A percentile compares a stretch with the other conserved stretches of the same genome.
These are phyloP conservation scores for Nephrotoma guestfalica DNA, from an alignment of 2,888 invertebrate species.

Conservation along the genomic window DNA sequence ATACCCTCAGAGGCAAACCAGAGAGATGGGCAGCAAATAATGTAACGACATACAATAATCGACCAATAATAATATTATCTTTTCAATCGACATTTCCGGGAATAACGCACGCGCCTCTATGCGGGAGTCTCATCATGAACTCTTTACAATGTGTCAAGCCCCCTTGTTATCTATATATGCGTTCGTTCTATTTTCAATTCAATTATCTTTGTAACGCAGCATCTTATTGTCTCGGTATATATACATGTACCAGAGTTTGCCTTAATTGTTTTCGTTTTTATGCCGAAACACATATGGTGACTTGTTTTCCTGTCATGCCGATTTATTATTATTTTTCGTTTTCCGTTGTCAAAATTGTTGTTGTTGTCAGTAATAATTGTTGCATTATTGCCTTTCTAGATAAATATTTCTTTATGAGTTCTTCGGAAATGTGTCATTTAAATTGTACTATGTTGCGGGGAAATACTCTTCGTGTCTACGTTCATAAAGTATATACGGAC, in stretches of 20 bases:
- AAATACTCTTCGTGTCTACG: not conserved
- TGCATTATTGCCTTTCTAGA: not conserved
- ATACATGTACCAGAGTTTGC: not conserved
- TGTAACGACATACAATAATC: not conserved
- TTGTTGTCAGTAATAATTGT: not conserved
- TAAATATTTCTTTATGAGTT: not conserved
- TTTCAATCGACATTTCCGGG: slow-evolving; percentile 5
- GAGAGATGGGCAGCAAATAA: not conserved
- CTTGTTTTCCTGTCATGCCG: not conserved
- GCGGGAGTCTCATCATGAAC: slow-evolving; percentile 14
- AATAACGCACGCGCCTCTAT: slow-evolving; percentile 18
- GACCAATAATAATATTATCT: not conserved
- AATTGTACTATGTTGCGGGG: not conserved
- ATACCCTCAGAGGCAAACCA: not conserved
- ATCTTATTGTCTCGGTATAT: not conserved
- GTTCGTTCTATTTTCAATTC: not conserved
- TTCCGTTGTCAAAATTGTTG: not conserved
- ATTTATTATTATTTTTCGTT: not conserved
- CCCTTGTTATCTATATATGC: not conserved
- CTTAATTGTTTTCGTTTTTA: not conserved
- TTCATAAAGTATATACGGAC: not conserved
- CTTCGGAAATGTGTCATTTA: not conserved
- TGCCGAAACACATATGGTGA: not conserved
- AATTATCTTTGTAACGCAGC: not conserved
- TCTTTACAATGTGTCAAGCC: not conserved